These are phyloP conservation scores for Aphaenogaster floridana DNA, from an alignment of 1,140 invertebrate species.

Conservation along the genomic window DNA sequence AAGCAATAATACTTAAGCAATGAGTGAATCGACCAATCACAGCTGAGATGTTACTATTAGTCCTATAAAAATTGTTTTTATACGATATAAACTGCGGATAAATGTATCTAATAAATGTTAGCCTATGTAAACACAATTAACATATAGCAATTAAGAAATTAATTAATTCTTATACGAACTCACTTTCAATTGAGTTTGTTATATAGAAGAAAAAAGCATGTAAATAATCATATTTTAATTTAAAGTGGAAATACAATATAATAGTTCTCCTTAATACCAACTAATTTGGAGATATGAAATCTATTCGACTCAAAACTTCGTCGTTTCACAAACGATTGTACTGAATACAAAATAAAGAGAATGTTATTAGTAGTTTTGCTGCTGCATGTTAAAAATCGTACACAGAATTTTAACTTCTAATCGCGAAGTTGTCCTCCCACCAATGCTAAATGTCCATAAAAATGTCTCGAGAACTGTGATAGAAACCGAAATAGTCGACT, in stretches of 20 bases:
- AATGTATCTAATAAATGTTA: slow-evolving; percentile 1
- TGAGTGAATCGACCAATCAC: background rate
- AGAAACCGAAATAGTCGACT: slow-evolving; percentile 58
- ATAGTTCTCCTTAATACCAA: slow-evolving; percentile 77
- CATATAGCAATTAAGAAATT: background rate
- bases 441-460: slow-evolving; percentile 40
- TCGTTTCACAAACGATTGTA: slow-evolving; percentile 46
- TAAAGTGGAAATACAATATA: slow-evolving; percentile 81
- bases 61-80: background rate
- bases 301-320: slow-evolving; percentile 47
- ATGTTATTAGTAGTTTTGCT: slow-evolving; percentile 56
- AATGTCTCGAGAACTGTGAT: slow-evolving; percentile 40
- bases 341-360: slow-evolving; percentile 53
- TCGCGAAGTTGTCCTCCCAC: background rate
- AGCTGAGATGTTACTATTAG: background rate
- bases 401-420: slow-evolving; percentile 50
- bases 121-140: background rate
- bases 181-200: background rate
- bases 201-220: slow-evolving; percentile 34
- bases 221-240: slow-evolving; percentile 82
- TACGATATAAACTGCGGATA: background rate
- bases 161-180: slow-evolving; percentile 23
- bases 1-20: background rate
- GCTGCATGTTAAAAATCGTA: slow-evolving; percentile 65
- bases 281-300: slow-evolving; percentile 56